Evolutionary conservation across 2,888 invertebrate genomes (phyloP).

Genomic region (Eupsilia transversa): DNA sequence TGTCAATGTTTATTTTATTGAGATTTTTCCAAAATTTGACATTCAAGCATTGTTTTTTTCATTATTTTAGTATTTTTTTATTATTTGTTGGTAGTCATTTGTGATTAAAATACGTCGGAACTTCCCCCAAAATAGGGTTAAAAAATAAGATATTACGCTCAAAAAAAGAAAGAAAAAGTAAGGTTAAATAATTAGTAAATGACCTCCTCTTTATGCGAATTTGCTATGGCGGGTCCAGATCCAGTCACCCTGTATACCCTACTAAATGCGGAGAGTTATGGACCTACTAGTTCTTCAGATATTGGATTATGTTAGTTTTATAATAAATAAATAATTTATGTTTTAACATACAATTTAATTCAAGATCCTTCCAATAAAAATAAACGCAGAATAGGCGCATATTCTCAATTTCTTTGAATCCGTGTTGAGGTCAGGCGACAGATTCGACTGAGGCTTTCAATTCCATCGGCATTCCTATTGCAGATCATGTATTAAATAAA

Average conservation of each 20-base stretch:
- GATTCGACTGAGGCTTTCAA: conserved; percentile 43
- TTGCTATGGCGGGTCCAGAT: neutral
- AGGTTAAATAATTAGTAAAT: neutral
- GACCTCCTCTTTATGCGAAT: neutral
- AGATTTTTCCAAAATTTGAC: too few species aligned
- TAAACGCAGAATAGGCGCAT: neutral
- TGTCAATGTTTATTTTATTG: too few species aligned
- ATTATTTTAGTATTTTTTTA: too few species aligned
- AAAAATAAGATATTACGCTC: too few species aligned
- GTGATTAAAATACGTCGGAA: too few species aligned
- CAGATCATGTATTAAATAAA: conserved; percentile 54
- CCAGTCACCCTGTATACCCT: neutral
- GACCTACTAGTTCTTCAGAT: neutral
- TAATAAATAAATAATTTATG: neutral
- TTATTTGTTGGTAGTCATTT: too few species aligned
- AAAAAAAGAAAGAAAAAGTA: too few species aligned
- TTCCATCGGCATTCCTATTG: conserved; percentile 56
- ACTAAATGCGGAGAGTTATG: neutral
- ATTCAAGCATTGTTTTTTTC: too few species aligned
- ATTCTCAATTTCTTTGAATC: conserved; percentile 15
- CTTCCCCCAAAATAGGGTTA: too few species aligned
- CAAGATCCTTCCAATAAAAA: conserved; percentile 3
- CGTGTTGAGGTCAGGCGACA: conserved; percentile 41
- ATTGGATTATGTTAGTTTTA: neutral
- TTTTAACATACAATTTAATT: neutral